Base-by-base conservation (phyloP, 2,888 invertebrate species). In the Dorcus parallelipipedus region DNA sequence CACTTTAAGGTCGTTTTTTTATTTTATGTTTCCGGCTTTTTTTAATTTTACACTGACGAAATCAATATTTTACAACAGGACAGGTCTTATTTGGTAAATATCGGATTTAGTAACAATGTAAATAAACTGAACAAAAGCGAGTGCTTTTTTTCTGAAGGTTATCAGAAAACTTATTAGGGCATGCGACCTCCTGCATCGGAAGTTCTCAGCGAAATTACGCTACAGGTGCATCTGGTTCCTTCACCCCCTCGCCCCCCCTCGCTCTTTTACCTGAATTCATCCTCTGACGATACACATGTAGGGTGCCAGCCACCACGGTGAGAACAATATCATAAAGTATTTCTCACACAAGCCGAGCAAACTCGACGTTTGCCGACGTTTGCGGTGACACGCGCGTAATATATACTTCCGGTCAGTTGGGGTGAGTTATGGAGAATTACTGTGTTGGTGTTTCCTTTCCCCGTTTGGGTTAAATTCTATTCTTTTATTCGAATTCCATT, bases 271-370 rank as follows among this genome's bases (percentile, higher is more conserved):
- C 17, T 49, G 49, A 14, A 10, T 33, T 33, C 47, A 20, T 51
- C 40, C 51, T 40, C 51, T 10, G 9, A 20, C 20, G 10, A 51
- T 40, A 40, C 38, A 40, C 39, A 39, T 40, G 51, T 26, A 14
- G 38, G 49, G 49, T 49, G 45, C 47, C 33, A 47, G 54, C 42
- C 42, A 42, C 9, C 23, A 51, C 40, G 48, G 57, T 57, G 57
- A 53, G 57, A 57, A 57, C 57, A 57, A 57, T 57, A 57, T 53
- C 38, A 51, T 53, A 48, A 47, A 48, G 45, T 38, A 57, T 52
- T 57, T 57, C 57, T 57, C 57, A 57, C 57, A 53, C 49, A 20
- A 38, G 20, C 10, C 53, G 53, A 53, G 26, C 38, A 26, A 26
- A 45, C 45, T 10, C 53, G 53, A 53, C 38, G 20, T 17, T 9